A percentile compares a stretch with the other conserved stretches of the same genome.
These are phyloP conservation scores for Tragulus kanchil DNA, from an alignment of 2,113 vertebrate genomes.

Conservation along the genomic window DNA sequence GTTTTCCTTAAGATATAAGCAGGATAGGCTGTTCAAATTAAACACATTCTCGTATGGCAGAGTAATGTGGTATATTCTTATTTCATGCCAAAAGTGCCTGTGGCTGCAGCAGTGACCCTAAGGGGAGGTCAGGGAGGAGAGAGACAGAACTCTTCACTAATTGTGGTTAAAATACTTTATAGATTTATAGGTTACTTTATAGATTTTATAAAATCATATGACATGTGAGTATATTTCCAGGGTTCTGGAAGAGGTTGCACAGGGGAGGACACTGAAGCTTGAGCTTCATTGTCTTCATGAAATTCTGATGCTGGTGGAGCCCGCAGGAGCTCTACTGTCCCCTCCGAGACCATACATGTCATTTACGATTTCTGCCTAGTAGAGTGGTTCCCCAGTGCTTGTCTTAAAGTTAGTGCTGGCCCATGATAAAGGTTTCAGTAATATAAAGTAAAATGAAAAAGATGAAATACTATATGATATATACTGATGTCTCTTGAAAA, in stretches of 20 bases:
- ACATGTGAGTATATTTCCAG: background rate
- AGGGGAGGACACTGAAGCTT: background rate
- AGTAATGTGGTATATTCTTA: background rate
- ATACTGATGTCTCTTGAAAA: background rate
- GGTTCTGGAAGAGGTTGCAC: background rate
- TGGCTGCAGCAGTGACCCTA: background rate
- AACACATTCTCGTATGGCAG: background rate
- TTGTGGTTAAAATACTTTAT: background rate
- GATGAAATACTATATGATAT: background rate
- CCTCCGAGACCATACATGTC: background rate
- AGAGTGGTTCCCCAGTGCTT: background rate
- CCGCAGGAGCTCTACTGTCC: background rate
- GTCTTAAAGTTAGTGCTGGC: background rate
- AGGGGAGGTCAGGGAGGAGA: background rate
- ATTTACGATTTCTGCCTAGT: background rate
- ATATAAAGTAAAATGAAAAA: slow-evolving; percentile 5
- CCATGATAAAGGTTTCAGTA: background rate
- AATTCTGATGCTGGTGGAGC: background rate
- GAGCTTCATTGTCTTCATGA: background rate
- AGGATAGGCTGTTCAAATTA: slow-evolving; percentile 6
- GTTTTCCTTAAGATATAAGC: background rate
- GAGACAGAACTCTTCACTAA: background rate
- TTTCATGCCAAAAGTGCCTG: background rate
- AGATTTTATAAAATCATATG: background rate
- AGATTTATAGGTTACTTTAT: background rate